These are phyloP conservation scores for Aurelia aurita complex sp. Pacific DNA, from an alignment of 30 jellyfish, hydroid and myxozoan genomes.

Conservation along the genomic window DNA sequence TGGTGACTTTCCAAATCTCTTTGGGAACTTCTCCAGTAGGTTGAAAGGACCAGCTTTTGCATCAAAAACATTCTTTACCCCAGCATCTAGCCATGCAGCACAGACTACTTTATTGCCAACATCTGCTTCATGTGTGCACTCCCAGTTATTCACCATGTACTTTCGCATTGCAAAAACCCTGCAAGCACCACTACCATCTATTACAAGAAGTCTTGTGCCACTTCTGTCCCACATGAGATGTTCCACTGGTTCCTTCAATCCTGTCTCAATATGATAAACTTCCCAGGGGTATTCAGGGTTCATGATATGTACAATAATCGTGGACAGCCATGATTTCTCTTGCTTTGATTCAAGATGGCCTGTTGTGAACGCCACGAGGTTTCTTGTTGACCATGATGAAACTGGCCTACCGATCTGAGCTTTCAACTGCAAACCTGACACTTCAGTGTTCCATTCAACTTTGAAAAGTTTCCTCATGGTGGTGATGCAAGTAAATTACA, in stretches of 20 bases:
- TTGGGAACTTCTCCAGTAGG: conserved; percentile 47
- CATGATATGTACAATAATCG: conserved; percentile 34
- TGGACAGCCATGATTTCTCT: conserved; percentile 2
- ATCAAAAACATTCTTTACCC: conserved; percentile 43
- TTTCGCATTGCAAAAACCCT: conserved; percentile 57
- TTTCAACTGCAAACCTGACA: conserved; percentile 21
- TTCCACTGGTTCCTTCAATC: conserved; percentile 43
- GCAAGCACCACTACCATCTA: conserved; percentile 65
- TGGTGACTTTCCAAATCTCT: conserved; percentile 18
- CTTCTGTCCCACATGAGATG: conserved; percentile 76
- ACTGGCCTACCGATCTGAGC: conserved; percentile 30
- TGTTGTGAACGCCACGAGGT: conserved; percentile 64
- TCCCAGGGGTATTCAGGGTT: conserved; percentile 86
- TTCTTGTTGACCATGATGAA: conserved; percentile 74
- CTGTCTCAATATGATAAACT: conserved; percentile 41
- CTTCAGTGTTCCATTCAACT: conserved; percentile 28
- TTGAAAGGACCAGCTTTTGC: conserved; percentile 47
- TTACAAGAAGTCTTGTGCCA: conserved; percentile 62
- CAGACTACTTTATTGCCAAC: conserved; percentile 43
- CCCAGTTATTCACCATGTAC: conserved; percentile 64
- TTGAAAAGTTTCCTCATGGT: conserved; percentile 39
- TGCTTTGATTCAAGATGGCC: conserved; percentile 35
- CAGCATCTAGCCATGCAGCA: conserved; percentile 58
- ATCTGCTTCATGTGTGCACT: conserved; percentile 20
- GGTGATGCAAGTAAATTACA: too few species aligned